phyloP scores from a whole-genome alignment of 2,888 invertebrate genomes.

The Sepioteuthis lessoniana region DNA sequence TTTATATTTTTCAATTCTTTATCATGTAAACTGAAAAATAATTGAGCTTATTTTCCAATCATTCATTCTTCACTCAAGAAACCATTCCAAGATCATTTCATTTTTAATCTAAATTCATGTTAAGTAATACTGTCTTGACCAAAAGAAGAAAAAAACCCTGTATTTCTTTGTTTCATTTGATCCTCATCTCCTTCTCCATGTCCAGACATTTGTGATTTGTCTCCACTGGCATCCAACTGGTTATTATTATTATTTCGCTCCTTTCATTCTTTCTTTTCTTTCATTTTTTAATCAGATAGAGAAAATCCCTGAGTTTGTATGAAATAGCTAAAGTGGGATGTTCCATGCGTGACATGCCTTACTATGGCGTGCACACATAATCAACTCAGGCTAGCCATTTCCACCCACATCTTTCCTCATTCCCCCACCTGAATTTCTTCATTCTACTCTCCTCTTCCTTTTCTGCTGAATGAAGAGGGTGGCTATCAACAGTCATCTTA shows the following conservation, averaged over 20 bases:
- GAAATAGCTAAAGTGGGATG: neutral
- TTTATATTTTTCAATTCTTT: neutral
- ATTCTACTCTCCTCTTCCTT: neutral
- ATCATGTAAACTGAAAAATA: neutral
- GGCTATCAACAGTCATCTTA: neutral
- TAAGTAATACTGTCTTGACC: neutral
- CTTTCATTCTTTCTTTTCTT: neutral
- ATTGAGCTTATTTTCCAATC: neutral
- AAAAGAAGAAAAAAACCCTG: neutral
- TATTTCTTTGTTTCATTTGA: constrained; percentile 17
- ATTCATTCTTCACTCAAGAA: neutral
- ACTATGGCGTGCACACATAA: neutral
- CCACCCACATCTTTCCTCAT: neutral
- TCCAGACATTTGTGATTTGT: constrained; percentile 25
- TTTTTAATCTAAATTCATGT: constrained; percentile 1
- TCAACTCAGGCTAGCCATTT: constrained; percentile 6
- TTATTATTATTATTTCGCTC: neutral
- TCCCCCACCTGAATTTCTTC: neutral
- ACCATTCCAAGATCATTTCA: neutral
- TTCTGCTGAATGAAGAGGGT: neutral
- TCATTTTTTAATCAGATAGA: neutral
- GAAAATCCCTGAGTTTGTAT: neutral
- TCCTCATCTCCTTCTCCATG: neutral
- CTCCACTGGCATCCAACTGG: neutral
- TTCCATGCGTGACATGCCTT: neutral